These are phyloP conservation scores for Charanyca ferruginea DNA, from an alignment of 2,888 invertebrate species.

Conservation along the genomic window DNA sequence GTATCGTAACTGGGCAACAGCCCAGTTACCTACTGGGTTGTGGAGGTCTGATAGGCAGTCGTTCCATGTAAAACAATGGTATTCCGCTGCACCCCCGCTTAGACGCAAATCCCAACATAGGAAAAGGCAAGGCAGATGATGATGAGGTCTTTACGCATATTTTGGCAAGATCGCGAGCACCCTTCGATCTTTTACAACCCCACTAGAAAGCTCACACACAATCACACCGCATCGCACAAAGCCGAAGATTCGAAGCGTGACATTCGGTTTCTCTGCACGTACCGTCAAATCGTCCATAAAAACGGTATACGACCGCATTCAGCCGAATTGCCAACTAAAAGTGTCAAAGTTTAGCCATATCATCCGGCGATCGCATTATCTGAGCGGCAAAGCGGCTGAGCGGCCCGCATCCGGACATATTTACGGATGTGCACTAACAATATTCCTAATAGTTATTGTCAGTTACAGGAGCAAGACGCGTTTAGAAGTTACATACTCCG, in stretches of 20 bases:
- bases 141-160: too few species aligned
- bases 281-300: conserved; percentile 59
- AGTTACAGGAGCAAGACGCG: conserved; percentile 11
- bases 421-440: conserved; percentile 63
- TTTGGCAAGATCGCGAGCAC: not conserved
- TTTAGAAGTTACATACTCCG: conserved; percentile 26
- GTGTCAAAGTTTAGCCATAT: conserved; percentile 63
- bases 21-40: too few species aligned
- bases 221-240: conserved; percentile 27
- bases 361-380: conserved; percentile 62
- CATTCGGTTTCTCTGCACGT: conserved; percentile 56
- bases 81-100: too few species aligned
- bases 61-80: too few species aligned
- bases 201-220: conserved; percentile 8
- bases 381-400: conserved; percentile 31
- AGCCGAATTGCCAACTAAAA: conserved; percentile 54
- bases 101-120: too few species aligned
- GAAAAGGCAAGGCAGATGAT: too few species aligned
- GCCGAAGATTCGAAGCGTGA: conserved; percentile 30
- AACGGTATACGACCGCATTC: conserved; percentile 60
- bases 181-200: conserved; percentile 3
- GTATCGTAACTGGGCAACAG: too few species aligned
- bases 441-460: conserved; percentile 65
- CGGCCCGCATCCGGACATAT: conserved; percentile 55
- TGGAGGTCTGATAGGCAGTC: too few species aligned